Evolutionary conservation across 2,113 vertebrate species (phyloP).

Genomic region (Rostratula benghalensis): DNA sequence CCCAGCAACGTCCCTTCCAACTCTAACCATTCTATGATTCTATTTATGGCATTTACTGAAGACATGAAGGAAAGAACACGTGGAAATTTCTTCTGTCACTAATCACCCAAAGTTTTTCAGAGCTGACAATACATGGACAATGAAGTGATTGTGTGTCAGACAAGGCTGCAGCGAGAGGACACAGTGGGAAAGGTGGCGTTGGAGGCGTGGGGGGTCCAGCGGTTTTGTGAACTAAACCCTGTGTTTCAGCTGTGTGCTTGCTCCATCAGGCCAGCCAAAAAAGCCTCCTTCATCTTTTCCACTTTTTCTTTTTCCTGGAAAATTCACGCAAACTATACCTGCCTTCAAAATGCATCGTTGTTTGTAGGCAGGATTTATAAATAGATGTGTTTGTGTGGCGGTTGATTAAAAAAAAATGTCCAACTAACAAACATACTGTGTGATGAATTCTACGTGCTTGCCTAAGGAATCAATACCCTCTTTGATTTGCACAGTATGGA

Average conservation of each 20-base stretch:
- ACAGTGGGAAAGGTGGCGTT: background rate
- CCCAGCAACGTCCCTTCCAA: background rate
- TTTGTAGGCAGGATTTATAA: background rate
- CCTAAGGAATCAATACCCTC: slow-evolving; percentile 24
- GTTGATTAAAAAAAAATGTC: background rate
- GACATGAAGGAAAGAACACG: background rate
- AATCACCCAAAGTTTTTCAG: background rate
- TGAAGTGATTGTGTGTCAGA: background rate
- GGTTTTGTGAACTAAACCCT: background rate
- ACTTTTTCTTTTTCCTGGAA: background rate
- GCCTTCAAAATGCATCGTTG: background rate
- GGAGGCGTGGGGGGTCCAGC: background rate
- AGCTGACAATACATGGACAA: background rate
- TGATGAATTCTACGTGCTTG: background rate
- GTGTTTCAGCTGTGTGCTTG: background rate
- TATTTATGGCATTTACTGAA: background rate
- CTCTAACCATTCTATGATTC: background rate
- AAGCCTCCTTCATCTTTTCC: background rate
- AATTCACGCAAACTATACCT: background rate
- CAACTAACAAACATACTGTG: background rate
- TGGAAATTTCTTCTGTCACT: background rate
- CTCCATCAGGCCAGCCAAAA: background rate
- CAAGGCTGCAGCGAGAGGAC: background rate
- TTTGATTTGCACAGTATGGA: slow-evolving; percentile 48
- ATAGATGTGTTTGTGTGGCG: background rate